phyloP scores from a whole-genome alignment of 2,888 invertebrate species.

The Caenorhabditis zanzibari region DNA sequence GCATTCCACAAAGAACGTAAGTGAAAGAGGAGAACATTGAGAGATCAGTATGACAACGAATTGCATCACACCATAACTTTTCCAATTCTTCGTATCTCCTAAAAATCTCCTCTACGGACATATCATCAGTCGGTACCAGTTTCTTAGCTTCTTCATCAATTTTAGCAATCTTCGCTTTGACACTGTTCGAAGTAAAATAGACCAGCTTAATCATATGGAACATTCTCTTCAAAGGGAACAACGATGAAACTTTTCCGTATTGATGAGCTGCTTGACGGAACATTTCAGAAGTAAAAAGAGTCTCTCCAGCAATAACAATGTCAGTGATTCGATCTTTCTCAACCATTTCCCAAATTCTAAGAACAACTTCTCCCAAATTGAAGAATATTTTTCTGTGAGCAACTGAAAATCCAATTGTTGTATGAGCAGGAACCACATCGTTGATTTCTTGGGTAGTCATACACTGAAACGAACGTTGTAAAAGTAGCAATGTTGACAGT shows the following conservation, averaged over 20 bases:
- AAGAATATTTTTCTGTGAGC: conserved; percentile 84
- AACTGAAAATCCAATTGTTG: conserved; percentile 61
- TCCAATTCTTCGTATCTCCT: conserved; percentile 42
- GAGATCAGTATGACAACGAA: conserved; percentile 68
- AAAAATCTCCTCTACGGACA: conserved; percentile 39
- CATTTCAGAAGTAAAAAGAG: conserved; percentile 76
- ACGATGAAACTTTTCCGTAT: conserved; percentile 51
- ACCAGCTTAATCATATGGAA: conserved; percentile 63
- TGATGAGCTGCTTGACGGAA: conserved; percentile 66
- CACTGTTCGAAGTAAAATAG: conserved; percentile 49
- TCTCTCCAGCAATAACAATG: conserved; percentile 75
- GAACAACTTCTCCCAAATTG: conserved; percentile 83
- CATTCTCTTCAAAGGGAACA: conserved; percentile 61
- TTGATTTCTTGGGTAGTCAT: conserved; percentile 61
- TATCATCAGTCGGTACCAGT: conserved; percentile 32
- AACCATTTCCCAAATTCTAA: conserved; percentile 78
- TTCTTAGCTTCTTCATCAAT: conserved; percentile 57
- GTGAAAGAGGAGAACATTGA: conserved; percentile 80
- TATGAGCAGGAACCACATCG: conserved; percentile 59
- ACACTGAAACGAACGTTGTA: conserved; percentile 43
- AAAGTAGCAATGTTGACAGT: too few relatives aligned
- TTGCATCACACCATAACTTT: conserved; percentile 65
- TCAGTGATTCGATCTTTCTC: conserved; percentile 79
- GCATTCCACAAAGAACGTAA: conserved; percentile 79
- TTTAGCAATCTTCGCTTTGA: conserved; percentile 44